Percentiles rank a stretch among this genome's conserved stretches.
Evolutionary conservation across 2,113 vertebrate species (phyloP).

Genomic region (Syngnathus scovelli): DNA sequence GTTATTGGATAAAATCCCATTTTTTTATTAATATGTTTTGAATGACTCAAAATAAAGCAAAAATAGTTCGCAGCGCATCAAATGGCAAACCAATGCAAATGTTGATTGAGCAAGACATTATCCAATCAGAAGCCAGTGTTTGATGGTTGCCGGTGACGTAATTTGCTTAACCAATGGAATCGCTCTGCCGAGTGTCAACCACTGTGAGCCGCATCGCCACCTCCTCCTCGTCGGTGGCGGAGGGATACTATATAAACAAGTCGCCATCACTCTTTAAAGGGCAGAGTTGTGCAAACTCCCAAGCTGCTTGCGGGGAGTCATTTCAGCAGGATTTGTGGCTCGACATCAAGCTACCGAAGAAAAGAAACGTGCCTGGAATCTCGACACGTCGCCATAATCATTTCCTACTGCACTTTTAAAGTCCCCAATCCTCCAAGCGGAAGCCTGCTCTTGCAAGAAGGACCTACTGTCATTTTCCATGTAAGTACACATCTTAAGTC

Average conservation of each 20-base stretch:
- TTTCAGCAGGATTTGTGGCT: background rate
- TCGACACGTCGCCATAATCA: slow-evolving; percentile 5
- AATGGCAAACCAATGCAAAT: slow-evolving; percentile 61
- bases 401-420: slow-evolving; percentile 27
- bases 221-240: slow-evolving; percentile 68
- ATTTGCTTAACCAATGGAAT: slow-evolving; percentile 46
- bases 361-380: slow-evolving; percentile 50
- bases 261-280: slow-evolving; percentile 62
- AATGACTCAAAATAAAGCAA: slow-evolving; percentile 9
- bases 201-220: slow-evolving; percentile 70
- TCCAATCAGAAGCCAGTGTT: slow-evolving; percentile 43
- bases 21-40: background rate
- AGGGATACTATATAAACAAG: slow-evolving; percentile 69
- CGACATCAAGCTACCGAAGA: slow-evolving; percentile 14
- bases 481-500: slow-evolving; percentile 45
- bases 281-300: slow-evolving; percentile 79
- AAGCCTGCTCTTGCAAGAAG: slow-evolving; percentile 29
- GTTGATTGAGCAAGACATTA: slow-evolving; percentile 25
- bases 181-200: slow-evolving; percentile 58
- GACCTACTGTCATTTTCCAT: slow-evolving; percentile 53
- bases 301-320: slow-evolving; percentile 61
- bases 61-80: slow-evolving; percentile 50
- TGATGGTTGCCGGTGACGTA: slow-evolving; percentile 35
- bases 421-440: slow-evolving; percentile 5
- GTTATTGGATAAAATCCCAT: background rate